Conservation (phyloP, 2,888 invertebrate species). For the Unio pictorum region DNA sequence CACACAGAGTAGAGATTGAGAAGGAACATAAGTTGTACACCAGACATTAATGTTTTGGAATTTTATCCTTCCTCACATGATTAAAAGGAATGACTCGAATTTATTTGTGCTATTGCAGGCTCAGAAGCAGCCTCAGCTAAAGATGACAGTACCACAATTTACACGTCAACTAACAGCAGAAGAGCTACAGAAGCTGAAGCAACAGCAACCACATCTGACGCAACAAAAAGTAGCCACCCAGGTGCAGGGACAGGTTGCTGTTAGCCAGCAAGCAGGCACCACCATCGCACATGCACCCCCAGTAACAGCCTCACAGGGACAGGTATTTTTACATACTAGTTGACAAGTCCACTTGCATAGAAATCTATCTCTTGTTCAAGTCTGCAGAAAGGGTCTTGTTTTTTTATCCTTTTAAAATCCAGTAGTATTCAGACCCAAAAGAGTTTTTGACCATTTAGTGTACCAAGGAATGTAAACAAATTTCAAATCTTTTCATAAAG, state of each 20-base stretch:
- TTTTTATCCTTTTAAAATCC: too few relatives aligned
- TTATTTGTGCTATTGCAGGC: constrained; percentile 10
- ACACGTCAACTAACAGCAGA: constrained; percentile 33
- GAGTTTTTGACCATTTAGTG: too few relatives aligned
- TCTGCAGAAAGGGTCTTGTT: too few relatives aligned
- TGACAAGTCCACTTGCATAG: too few relatives aligned
- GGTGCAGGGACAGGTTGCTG: constrained; percentile 22
- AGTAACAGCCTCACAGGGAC: too few relatives aligned
- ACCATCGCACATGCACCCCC: not conserved
- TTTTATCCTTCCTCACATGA: not conserved
- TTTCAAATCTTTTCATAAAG: too few relatives aligned
- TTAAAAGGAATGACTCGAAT: not conserved
- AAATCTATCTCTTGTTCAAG: too few relatives aligned
- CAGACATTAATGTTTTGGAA: not conserved
- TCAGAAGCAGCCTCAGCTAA: constrained; percentile 30
- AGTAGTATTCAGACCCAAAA: too few relatives aligned
- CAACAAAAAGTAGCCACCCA: constrained; percentile 60
- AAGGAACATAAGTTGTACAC: not conserved
- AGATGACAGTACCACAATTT: constrained; percentile 32
- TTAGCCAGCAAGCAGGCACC: constrained; percentile 10
- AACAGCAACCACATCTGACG: constrained; percentile 67
- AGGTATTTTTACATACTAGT: too few relatives aligned
- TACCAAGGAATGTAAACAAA: too few relatives aligned
- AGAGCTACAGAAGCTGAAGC: constrained; percentile 40
- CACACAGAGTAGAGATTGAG: not conserved